These are phyloP conservation scores for Melierax canorus DNA, from an alignment of 2,113 vertebrate genomes.

Conservation along the genomic window DNA sequence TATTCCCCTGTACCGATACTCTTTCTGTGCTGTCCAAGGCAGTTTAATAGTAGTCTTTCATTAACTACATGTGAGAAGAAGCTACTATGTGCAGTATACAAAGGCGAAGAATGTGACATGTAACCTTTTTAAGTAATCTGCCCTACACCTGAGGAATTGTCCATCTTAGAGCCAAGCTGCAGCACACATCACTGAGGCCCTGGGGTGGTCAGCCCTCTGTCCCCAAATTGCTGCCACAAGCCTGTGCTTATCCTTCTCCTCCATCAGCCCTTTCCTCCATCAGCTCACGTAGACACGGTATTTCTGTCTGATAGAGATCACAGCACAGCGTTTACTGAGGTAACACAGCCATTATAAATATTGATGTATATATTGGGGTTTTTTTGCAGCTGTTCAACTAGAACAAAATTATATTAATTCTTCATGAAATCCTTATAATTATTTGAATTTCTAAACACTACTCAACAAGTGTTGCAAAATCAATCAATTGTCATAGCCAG, in stretches of 20 bases:
- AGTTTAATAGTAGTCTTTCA: neutral
- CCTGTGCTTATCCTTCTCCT: neutral
- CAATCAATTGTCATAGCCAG: neutral
- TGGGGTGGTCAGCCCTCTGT: neutral
- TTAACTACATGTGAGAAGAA: neutral
- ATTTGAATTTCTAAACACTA: neutral
- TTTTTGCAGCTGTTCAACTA: neutral
- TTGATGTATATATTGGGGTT: neutral
- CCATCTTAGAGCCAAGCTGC: rapidly evolving
- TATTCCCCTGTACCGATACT: neutral
- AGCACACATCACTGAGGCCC: rapidly evolving
- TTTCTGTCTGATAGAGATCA: neutral
- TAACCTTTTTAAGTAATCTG: neutral
- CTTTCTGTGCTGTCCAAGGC: neutral
- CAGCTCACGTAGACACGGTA: rapidly evolving
- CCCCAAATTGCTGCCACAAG: neutral
- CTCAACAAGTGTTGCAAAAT: neutral
- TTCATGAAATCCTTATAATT: neutral
- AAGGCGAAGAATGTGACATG: neutral
- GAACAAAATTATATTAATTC: neutral
- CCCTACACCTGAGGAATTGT: neutral
- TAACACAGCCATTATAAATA: neutral
- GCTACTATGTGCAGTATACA: neutral
- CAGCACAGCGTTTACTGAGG: neutral
- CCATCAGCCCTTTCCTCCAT: neutral